Evolutionary conservation across 2,113 vertebrate species (phyloP).

Genomic region (Calidris pygmaea): DNA sequence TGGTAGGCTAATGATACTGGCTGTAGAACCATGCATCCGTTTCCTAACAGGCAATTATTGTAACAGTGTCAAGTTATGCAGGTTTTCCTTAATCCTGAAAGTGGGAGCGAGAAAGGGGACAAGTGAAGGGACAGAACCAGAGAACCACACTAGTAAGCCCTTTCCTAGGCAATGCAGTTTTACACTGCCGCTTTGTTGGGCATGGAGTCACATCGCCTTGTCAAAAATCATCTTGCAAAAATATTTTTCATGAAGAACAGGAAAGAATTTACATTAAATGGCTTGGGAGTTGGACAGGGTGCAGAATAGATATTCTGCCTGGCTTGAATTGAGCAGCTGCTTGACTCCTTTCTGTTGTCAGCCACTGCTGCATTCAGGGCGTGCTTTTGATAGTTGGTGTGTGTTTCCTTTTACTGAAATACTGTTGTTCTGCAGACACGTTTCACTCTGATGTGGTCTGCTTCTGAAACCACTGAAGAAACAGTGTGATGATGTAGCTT

Average conservation of each 20-base stretch:
- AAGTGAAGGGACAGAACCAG: not conserved
- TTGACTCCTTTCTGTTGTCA: not conserved
- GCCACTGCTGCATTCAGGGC: not conserved
- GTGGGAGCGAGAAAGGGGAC: not conserved
- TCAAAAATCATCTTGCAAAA: not conserved
- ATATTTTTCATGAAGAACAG: not conserved
- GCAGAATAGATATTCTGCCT: not conserved
- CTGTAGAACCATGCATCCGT: not conserved
- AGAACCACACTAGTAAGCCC: not conserved
- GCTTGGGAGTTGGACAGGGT: not conserved
- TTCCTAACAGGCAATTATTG: not conserved
- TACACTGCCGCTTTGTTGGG: not conserved
- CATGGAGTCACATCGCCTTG: not conserved
- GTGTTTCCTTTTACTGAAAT: not conserved
- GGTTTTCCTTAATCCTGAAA: not conserved
- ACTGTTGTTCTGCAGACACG: not conserved
- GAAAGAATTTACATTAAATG: not conserved
- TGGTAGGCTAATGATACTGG: not conserved
- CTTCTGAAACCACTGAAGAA: not conserved
- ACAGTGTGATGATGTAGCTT: not conserved
- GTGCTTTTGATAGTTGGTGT: not conserved
- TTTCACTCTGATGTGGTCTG: not conserved
- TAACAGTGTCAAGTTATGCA: not conserved
- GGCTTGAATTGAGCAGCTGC: not conserved
- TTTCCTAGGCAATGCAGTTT: not conserved